Conservation (phyloP, 1,140 invertebrate species). For the Meloidogyne hapla region DNA sequence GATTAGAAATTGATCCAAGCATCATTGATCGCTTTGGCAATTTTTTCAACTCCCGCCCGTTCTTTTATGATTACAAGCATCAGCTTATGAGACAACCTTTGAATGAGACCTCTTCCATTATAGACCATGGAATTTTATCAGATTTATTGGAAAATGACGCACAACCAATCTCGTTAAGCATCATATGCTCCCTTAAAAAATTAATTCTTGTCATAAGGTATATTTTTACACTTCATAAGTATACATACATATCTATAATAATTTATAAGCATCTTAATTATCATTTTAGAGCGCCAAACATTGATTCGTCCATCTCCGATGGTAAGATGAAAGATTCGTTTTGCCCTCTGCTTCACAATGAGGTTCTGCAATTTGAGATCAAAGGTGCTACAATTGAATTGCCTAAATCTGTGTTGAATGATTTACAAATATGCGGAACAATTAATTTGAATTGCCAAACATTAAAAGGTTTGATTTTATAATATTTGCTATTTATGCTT, state of each 20-base stretch:
- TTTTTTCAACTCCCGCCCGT: constrained; percentile 33
- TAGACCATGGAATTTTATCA: constrained; percentile 20
- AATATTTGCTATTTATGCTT: constrained; percentile 12
- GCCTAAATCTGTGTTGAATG: constrained; percentile 38
- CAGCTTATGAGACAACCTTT: neutral
- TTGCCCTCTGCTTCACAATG: constrained; percentile 29
- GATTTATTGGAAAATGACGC: neutral
- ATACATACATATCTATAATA: neutral
- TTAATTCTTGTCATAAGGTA: neutral
- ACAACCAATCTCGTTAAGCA: neutral
- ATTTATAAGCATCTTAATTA: no score
- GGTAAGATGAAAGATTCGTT: neutral
- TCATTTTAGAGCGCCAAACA: constrained; percentile 46
- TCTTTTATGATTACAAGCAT: constrained; percentile 20
- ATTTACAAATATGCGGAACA: constrained; percentile 22
- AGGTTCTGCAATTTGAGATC: constrained; percentile 34
- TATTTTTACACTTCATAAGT: neutral
- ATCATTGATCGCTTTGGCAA: constrained; percentile 42
- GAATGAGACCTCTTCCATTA: constrained; percentile 9
- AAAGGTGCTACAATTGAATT: constrained; percentile 37
- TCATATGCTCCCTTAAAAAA: neutral
- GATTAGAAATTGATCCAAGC: constrained; percentile 42
- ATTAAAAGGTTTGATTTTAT: constrained; percentile 29
- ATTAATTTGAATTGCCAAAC: constrained; percentile 41
- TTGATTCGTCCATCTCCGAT: constrained; percentile 24